Percentiles rank a stretch among this genome's conserved stretches.
Evolutionary conservation across 2,797 vertebrate species (phyloP).

Genomic region (Lutjanus campechanus): DNA sequence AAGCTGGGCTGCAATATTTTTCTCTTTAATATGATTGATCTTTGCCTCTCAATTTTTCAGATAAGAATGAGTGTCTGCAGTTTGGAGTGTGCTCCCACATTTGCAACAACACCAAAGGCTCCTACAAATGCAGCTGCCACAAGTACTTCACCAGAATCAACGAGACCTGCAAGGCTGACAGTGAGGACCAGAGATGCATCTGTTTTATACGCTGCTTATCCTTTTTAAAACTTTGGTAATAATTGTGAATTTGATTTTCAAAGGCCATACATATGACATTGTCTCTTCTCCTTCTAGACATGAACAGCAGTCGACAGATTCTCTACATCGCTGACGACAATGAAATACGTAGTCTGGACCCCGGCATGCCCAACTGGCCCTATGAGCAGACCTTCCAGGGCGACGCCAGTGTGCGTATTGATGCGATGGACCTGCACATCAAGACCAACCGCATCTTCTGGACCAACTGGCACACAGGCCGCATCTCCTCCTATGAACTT

Average conservation of each 20-base stretch:
- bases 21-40: conserved; percentile 34
- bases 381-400: conserved; percentile 97
- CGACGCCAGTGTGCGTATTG: conserved; percentile 93
- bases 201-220: neutral
- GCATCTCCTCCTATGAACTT: conserved; percentile 94
- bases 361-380: conserved; percentile 92
- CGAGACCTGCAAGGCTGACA: conserved; percentile 95
- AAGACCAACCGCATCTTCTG: conserved; percentile 97
- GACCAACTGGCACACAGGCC: conserved; percentile 98
- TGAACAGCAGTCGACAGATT: conserved; percentile 89
- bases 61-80: conserved; percentile 93
- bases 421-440: conserved; percentile 95
- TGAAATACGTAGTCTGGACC: conserved; percentile 96
- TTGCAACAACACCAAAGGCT: conserved; percentile 98
- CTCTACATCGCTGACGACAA: conserved; percentile 98
- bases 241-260: neutral
- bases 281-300: conserved; percentile 73
- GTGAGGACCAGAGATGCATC: conserved; percentile 73
- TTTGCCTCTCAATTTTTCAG: conserved; percentile 73
- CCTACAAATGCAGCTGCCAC: conserved; percentile 93
- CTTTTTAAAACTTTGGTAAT: neutral
- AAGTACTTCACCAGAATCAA: conserved; percentile 94
- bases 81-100: conserved; percentile 95
- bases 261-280: neutral
- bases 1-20: neutral